Percentiles rank a stretch among this genome's conserved stretches.
phyloP scores from a whole-genome alignment of 2,888 invertebrate genomes.

The Uropetala carovei region DNA sequence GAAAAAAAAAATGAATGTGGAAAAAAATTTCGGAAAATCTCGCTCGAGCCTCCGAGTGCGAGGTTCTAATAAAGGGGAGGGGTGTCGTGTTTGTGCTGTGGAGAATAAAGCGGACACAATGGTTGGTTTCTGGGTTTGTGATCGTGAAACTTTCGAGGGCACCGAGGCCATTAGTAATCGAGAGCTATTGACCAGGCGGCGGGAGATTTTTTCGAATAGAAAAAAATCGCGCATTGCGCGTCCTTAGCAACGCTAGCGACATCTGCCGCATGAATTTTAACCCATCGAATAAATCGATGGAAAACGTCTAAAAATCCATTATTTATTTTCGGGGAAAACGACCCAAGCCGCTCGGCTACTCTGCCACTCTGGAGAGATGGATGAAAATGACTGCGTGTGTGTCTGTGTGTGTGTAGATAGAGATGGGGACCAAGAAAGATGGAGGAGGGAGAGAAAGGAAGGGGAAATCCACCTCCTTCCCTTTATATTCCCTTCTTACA shows the following conservation, averaged over 20 bases:
- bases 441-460: too few species aligned
- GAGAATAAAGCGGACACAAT: constrained; percentile 57
- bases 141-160: constrained; percentile 47
- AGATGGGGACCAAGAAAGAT: not conserved
- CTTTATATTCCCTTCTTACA: too few species aligned
- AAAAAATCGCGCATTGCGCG: not conserved
- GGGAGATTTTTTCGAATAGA: not conserved
- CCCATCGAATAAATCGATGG: not conserved
- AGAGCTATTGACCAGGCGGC: constrained; percentile 43
- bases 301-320: not conserved
- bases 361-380: not conserved
- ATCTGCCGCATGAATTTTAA: not conserved
- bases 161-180: constrained; percentile 54
- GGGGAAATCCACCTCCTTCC: too few species aligned
- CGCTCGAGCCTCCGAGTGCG: not conserved
- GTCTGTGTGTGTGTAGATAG: not conserved
- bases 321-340: not conserved
- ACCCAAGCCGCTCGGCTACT: not conserved
- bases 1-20: not conserved
- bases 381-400: not conserved
- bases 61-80: constrained; percentile 38
- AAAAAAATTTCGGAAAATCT: constrained; percentile 14
- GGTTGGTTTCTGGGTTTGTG: constrained; percentile 33
- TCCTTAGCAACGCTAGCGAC: not conserved
- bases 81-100: not conserved